A percentile compares a stretch with the other conserved stretches of the same genome.
These are phyloP conservation scores for Pogonocichla stellata DNA, from an alignment of 2,113 vertebrate genomes.

Conservation along the genomic window DNA sequence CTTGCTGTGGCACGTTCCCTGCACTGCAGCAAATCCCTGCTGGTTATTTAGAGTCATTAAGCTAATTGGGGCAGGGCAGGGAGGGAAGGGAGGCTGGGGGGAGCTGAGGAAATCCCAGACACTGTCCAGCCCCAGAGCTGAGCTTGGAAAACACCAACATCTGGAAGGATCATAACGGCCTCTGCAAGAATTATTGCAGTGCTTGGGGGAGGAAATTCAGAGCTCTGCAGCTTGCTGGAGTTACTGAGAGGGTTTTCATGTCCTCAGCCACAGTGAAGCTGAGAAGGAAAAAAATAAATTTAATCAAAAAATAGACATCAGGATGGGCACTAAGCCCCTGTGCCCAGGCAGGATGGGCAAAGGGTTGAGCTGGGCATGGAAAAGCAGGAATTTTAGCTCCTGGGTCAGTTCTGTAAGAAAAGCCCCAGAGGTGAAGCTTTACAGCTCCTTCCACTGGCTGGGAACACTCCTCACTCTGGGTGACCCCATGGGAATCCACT, in stretches of 20 bases:
- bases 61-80: slow-evolving; percentile 60
- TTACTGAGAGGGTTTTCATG: slow-evolving; percentile 9
- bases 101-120: slow-evolving; percentile 74
- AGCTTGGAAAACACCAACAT: slow-evolving; percentile 44
- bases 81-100: not conserved
- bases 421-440: not conserved
- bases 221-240: slow-evolving; percentile 11
- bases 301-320: not conserved
- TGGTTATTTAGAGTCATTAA: slow-evolving; percentile 66
- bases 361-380: not conserved
- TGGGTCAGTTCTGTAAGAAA: not conserved
- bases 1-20: slow-evolving; percentile 40
- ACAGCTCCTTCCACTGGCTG: not conserved
- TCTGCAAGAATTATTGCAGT: slow-evolving; percentile 33
- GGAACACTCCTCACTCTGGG: not conserved
- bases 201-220: not conserved
- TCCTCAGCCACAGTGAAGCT: not conserved
- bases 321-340: not conserved
- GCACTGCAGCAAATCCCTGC: slow-evolving; percentile 42
- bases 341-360: not conserved
- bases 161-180: slow-evolving; percentile 33
- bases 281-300: not conserved
- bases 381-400: not conserved
- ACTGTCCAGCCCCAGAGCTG: slow-evolving; percentile 71
- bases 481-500: not conserved